A percentile compares a stretch with the other conserved stretches of the same genome.
Evolutionary conservation across 2,797 vertebrate species (phyloP).

Genomic region (Diglossa cyanea): DNA sequence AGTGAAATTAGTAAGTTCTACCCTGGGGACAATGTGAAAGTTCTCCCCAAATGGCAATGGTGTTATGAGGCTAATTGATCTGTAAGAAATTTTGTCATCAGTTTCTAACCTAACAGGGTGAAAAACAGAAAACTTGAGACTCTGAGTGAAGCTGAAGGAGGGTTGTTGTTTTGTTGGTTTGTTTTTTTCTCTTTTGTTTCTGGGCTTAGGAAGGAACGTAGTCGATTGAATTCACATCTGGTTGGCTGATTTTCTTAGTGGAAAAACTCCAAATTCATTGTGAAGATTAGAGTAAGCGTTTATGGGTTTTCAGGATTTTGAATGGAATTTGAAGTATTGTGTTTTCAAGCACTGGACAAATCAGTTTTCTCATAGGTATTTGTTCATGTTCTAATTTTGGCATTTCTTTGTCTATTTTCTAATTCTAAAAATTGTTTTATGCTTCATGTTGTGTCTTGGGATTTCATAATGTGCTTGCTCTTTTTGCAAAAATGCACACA

Average conservation of each 20-base stretch:
- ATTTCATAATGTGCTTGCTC: constrained; percentile 45
- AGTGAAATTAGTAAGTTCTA: not conserved
- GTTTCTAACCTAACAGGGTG: not conserved
- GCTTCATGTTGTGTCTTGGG: constrained; percentile 57
- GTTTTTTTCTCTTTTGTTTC: not conserved
- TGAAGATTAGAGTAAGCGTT: constrained; percentile 75
- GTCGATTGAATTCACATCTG: constrained; percentile 80
- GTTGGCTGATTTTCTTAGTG: constrained; percentile 75
- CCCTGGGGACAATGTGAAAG: not conserved
- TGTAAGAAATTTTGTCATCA: not conserved
- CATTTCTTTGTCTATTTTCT: constrained; percentile 65
- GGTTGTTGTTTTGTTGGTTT: not conserved
- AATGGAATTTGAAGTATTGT: constrained; percentile 80
- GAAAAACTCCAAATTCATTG: constrained; percentile 76
- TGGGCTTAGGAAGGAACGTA: constrained; percentile 67
- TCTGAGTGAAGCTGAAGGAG: not conserved
- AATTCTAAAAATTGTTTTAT: constrained; percentile 68
- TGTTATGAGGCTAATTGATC: not conserved
- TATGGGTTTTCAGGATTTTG: constrained; percentile 77
- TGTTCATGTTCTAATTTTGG: constrained; percentile 76
- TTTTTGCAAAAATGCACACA: constrained; percentile 1
- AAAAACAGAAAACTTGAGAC: not conserved
- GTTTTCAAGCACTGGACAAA: constrained; percentile 73
- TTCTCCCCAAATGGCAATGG: not conserved
- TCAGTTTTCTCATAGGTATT: constrained; percentile 78